Evolutionary conservation across 2,888 invertebrate genomes (phyloP).

Genomic region (Lithophane semibrunnea): DNA sequence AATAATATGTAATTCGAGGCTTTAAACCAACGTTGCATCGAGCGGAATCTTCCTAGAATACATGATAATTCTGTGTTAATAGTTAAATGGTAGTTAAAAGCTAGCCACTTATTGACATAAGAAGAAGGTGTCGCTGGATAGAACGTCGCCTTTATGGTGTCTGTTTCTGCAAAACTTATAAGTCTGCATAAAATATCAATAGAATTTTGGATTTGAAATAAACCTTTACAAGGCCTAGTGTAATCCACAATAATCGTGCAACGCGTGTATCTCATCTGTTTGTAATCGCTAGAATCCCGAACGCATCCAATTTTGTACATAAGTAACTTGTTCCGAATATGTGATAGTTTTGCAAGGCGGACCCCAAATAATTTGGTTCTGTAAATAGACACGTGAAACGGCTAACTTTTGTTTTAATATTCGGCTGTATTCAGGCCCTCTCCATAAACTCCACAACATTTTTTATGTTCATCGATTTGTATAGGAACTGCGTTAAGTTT

Average conservation of each 20-base stretch:
- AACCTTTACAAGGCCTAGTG: constrained; percentile 65
- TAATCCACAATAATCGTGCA: constrained; percentile 44
- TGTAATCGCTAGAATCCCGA: constrained; percentile 52
- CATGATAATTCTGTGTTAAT: constrained; percentile 61
- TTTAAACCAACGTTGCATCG: constrained; percentile 62
- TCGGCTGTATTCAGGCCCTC: constrained; percentile 75
- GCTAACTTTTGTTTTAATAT: constrained; percentile 63
- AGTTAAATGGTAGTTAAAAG: constrained; percentile 59
- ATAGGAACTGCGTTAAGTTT: constrained; percentile 85
- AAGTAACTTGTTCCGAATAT: constrained; percentile 26
- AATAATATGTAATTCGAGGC: constrained; percentile 55
- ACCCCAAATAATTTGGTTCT: constrained; percentile 56
- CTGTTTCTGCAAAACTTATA: constrained; percentile 68
- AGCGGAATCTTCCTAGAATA: constrained; percentile 61
- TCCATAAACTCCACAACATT: constrained; percentile 76
- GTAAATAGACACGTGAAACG: constrained; percentile 67
- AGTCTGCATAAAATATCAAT: constrained; percentile 67
- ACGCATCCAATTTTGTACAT: constrained; percentile 51
- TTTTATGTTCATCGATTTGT: constrained; percentile 84
- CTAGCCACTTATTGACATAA: constrained; percentile 56
- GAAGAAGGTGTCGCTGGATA: constrained; percentile 58
- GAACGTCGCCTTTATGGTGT: constrained; percentile 57
- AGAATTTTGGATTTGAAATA: constrained; percentile 60
- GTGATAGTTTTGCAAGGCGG: constrained; percentile 64
- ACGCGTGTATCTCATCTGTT: constrained; percentile 36